Base-by-base conservation (phyloP, 1,140 invertebrate genomes). In the Pemphigus obesinymphae region DNA sequence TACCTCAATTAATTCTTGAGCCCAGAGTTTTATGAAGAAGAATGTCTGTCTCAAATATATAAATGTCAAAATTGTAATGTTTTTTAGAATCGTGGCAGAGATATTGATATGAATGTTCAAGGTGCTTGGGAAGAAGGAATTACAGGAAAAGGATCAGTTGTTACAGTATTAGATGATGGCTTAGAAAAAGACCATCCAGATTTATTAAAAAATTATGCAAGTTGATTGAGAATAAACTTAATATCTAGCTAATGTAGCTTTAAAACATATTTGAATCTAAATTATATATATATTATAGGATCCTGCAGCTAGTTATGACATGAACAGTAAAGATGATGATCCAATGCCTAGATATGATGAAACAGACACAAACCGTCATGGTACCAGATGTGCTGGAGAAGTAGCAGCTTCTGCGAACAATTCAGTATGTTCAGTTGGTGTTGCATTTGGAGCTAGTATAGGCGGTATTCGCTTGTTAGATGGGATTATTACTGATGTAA, bases 141-240 rank as follows among this genome's bases (percentile, higher is more conserved):
- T 83, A 97, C 95, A 0, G 97, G 97, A 66, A 91, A 92, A 84
- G 95, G 95, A 23, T 92, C 97, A 7, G 96, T 98, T 6, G 95
- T 98, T 40, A 97, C 97, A 23, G 98, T 98, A 85, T 89, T 98
- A 20, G 97, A 98, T 85, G 97, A 98, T 88, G 97, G 97, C 23
- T 89, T 99, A n/a, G 97, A 99, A 87, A 97, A 96, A 83, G 94
- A 97, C 88, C 97, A 99, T 90, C 97, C 97, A 0, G 97, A 99
- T 89, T 91, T 99, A 82, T 86, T 90, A 17, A 89, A 91, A 82
- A 99, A 99, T 89, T 99, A 99, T 88, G 97, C 96, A 89, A 94
- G 92, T 91, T 81, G 0, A 20, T 83, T 34, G 31, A 48, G 26
- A n/a, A n/a, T n/a, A 72, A 53, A 43, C 7, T 13, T n/a, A n/a